Conservation (phyloP, 92 coral and sea anemone species). For the Epizoanthus fatuus region DNA sequence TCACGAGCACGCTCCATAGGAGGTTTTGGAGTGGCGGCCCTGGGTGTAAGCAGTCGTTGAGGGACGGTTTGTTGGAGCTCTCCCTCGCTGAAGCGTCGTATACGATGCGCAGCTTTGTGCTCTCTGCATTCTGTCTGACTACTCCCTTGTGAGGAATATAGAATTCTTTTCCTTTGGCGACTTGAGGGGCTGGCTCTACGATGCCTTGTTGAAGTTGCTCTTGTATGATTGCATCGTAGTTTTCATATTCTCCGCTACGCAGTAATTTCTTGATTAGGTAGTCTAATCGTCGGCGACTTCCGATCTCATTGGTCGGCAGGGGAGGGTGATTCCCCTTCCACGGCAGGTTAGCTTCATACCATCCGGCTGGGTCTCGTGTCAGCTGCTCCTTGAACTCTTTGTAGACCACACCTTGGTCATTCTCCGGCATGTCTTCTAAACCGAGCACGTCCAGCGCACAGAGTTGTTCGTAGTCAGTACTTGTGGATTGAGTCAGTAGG, state of each 20-base stretch:
- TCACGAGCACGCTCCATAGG: conserved; percentile 34
- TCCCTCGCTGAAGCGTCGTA: conserved; percentile 40
- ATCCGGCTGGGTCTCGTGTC: conserved; percentile 36
- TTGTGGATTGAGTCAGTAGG: conserved; percentile 38
- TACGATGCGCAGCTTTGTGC: conserved; percentile 31
- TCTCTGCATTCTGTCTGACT: conserved; percentile 12
- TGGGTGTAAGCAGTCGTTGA: conserved; percentile 41
- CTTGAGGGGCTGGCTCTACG: conserved; percentile 36
- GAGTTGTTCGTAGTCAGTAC: conserved; percentile 23
- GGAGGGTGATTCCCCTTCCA: conserved; percentile 45
- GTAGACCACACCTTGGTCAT: conserved; percentile 45
- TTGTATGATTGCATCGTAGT: conserved; percentile 35
- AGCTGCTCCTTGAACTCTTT: conserved; percentile 60
- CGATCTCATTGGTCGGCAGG: conserved; percentile 33
- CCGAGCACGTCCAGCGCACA: conserved; percentile 54
- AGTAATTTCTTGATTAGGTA: conserved; percentile 30
- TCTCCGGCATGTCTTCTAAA: conserved; percentile 27
- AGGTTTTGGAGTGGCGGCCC: conserved; percentile 22
- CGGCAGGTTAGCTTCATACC: conserved; percentile 33
- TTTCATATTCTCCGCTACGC: conserved; percentile 24
- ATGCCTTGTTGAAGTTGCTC: conserved; percentile 40
- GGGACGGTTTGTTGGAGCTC: not conserved
- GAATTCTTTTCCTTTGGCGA: conserved; percentile 4
- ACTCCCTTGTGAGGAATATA: conserved; percentile 45
- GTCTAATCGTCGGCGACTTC: conserved; percentile 38